Evolutionary conservation across 2,797 vertebrate species (phyloP), one percentile per base, ranked within the genome.

Genomic region (Thamnophis elegans): DNA sequence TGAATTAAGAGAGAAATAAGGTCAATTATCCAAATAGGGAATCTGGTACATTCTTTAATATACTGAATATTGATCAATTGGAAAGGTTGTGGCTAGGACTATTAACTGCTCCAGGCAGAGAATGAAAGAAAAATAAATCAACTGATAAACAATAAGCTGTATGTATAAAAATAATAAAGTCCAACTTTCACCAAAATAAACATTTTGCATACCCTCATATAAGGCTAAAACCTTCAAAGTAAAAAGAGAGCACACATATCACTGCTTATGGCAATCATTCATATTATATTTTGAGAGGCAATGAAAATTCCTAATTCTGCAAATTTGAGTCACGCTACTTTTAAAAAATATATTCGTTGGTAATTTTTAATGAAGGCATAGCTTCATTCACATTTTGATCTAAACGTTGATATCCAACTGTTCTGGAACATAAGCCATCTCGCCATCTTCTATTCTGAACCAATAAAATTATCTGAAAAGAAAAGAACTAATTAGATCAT

Each of bases 321-420:
- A 94, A 94, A 95, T 36, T 89, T 73, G 36, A 92, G 93, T 95
- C 95, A 96, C 94, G 96, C 95, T 96, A 94, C 93, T 95, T 97
- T 98, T 97, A 99, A 96, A 99, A 99, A 54, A 99, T 97, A 86
- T 99, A 99, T 97, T 99, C 98, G 28, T 98, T 98, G 92, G 99
- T 99, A 96, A 99, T 99, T 96, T 99, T 99, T 92, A 99, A 98
- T 91, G 99, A 99, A 92, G 99, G 99, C 99, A 99, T 99, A 7
- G 99, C 99, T 91, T 99, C 99, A 0, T 98, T 98, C 91, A 99
- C 98, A 20, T 99, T 99, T 94, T 99, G 99, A 97, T 99, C 98
- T 88, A 99, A 97, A 5, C 99, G 98, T 95, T 98, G 99, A 92
- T 99, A 99, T 88, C 98, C 98, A 89, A 98, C 98, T 0, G 97